Percentiles rank a stretch among this genome's conserved stretches.
Conservation (phyloP, 2,113 vertebrate species). For the Urocynchramus pylzowi region DNA sequence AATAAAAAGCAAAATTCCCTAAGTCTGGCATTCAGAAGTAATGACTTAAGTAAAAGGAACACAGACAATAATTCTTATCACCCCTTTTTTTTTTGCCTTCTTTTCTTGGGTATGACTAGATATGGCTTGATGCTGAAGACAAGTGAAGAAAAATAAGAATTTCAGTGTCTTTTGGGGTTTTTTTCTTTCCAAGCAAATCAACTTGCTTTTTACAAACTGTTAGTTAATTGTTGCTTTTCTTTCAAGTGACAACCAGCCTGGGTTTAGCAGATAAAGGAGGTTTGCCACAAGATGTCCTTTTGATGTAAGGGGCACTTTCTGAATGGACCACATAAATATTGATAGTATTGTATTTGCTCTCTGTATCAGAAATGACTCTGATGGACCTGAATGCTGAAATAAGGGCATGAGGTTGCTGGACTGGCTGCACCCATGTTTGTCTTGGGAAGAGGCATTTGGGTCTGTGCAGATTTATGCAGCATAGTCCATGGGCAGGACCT, state of each 20-base stretch:
- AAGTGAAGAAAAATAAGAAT: background rate
- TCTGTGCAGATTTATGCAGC: fast-evolving
- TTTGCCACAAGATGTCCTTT: background rate
- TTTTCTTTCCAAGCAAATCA: background rate
- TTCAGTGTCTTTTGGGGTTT: background rate
- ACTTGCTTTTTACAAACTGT: background rate
- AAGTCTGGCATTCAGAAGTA: background rate
- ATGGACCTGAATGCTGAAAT: background rate
- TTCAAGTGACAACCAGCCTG: background rate
- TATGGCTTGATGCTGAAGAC: background rate
- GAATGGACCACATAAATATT: background rate
- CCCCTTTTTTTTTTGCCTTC: background rate
- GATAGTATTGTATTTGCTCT: background rate
- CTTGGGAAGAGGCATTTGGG: background rate
- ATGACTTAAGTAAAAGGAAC: background rate
- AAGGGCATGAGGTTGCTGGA: background rate
- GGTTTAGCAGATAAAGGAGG: background rate
- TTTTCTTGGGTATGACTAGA: background rate
- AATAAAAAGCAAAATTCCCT: background rate
- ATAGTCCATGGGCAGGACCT: background rate
- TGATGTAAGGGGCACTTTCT: background rate
- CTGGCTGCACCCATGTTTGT: background rate
- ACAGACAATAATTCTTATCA: background rate
- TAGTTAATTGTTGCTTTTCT: background rate
- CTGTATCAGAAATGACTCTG: background rate